A percentile compares a stretch with the other conserved stretches of the same genome.
Conservation (phyloP, 2,888 invertebrate genomes). For the Hemaris fuciformis region DNA sequence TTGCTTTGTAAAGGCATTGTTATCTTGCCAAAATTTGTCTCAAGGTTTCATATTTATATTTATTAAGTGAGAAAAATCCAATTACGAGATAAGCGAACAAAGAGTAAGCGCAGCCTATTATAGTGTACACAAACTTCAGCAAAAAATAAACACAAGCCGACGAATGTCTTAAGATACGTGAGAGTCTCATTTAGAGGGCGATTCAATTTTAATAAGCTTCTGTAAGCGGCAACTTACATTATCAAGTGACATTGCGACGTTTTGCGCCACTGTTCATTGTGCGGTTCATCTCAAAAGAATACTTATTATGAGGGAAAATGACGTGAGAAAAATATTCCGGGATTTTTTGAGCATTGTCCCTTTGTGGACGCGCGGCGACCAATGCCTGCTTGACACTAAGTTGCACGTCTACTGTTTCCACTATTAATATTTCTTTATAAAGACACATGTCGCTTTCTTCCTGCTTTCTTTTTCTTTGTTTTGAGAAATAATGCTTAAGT, state of each 20-base stretch:
- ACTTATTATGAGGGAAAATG: slow-evolving; percentile 47
- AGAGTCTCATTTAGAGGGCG: slow-evolving; percentile 48
- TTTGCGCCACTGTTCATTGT: slow-evolving; percentile 47
- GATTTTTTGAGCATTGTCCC: slow-evolving; percentile 38
- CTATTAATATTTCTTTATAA: slow-evolving; percentile 20
- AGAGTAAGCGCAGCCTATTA: neutral
- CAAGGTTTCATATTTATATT: neutral
- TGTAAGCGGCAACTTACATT: slow-evolving; percentile 55
- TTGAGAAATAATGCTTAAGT: neutral
- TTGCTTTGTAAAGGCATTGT: neutral
- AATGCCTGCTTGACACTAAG: slow-evolving; percentile 33
- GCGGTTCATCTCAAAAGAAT: slow-evolving; percentile 45
- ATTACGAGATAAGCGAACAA: neutral
- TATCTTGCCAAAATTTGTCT: neutral
- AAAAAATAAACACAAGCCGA: slow-evolving; percentile 36
- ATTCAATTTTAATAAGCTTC: slow-evolving; percentile 59
- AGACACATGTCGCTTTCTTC: slow-evolving; percentile 21
- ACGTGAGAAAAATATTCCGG: slow-evolving; percentile 38
- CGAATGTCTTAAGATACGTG: slow-evolving; percentile 43
- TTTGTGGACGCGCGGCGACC: slow-evolving; percentile 26
- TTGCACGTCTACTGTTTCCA: slow-evolving; percentile 35
- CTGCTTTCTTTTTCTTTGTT: neutral
- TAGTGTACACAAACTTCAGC: neutral
- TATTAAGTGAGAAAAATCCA: neutral
- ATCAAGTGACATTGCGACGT: slow-evolving; percentile 53